These are phyloP conservation scores for Lydus trimaculatus DNA, from an alignment of 2,888 invertebrate genomes.

Conservation along the genomic window DNA sequence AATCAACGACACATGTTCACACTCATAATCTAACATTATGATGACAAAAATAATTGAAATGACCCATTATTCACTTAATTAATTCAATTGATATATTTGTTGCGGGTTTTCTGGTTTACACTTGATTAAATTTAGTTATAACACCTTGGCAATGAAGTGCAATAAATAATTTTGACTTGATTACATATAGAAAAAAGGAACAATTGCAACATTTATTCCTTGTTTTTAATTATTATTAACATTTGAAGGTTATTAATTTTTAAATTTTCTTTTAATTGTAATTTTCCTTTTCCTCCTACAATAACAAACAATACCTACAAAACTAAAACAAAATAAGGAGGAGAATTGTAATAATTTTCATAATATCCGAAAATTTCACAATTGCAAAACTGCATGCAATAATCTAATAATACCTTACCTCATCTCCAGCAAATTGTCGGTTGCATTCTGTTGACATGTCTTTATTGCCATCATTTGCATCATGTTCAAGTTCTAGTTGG, in stretches of 20 bases:
- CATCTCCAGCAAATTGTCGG: background rate
- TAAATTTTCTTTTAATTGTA: slow-evolving; percentile 4
- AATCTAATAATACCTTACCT: background rate
- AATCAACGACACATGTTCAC: background rate
- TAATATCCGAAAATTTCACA: slow-evolving; percentile 12
- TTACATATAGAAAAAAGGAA: background rate
- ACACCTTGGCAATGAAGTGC: slow-evolving; percentile 23
- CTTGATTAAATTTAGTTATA: slow-evolving; percentile 13
- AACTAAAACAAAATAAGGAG: background rate
- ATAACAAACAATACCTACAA: too few species aligned
- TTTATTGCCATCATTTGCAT: too few species aligned
- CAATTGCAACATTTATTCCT: slow-evolving; percentile 19
- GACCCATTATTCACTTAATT: background rate
- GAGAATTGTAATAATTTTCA: background rate
- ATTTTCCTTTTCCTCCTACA: background rate
- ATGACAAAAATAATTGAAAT: background rate
- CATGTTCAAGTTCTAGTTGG: too few species aligned
- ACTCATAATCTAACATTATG: too few species aligned
- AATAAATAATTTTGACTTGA: background rate
- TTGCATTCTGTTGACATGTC: background rate
- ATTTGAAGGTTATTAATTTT: background rate
- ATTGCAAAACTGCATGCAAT: background rate
- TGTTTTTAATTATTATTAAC: background rate
- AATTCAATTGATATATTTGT: background rate
- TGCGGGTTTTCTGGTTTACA: slow-evolving; percentile 18